phyloP scores from a whole-genome alignment of 2,888 invertebrate genomes.

The Tipula lateralis region DNA sequence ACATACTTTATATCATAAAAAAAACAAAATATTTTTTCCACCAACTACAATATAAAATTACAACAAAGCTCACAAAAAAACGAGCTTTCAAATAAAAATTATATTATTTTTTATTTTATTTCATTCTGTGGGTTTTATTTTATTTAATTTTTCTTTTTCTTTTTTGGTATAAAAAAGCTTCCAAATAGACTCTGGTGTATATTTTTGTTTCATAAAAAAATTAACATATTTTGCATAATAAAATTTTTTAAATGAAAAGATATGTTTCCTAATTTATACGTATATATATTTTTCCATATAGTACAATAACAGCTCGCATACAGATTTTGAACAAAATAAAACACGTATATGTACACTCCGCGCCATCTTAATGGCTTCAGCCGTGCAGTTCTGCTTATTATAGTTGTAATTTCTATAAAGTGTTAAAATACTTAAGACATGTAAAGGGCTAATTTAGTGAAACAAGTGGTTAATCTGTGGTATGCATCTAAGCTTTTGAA shows the following conservation, averaged over 20 bases:
- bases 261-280: slow-evolving; percentile 19
- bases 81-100: background rate
- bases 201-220: slow-evolving; percentile 14
- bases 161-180: background rate
- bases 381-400: too few species aligned
- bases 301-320: background rate
- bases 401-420: too few species aligned
- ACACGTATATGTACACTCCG: too few species aligned
- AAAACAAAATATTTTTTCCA: background rate
- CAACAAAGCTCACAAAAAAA: background rate
- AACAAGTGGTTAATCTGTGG: too few species aligned
- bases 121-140: slow-evolving; percentile 19
- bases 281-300: background rate
- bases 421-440: too few species aligned
- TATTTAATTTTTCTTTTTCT: background rate
- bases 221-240: background rate
- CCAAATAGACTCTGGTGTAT: background rate
- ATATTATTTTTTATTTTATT: background rate
- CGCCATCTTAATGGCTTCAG: too few species aligned
- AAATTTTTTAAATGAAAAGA: slow-evolving; percentile 12
- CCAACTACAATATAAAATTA: slow-evolving; percentile 19
- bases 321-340: background rate
- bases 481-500: too few species aligned
- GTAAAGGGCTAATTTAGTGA: too few species aligned
- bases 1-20: background rate